A percentile compares a stretch with the other conserved stretches of the same genome.
Conservation (phyloP, 2,797 vertebrate species). For the Phoxinus dragarum region DNA sequence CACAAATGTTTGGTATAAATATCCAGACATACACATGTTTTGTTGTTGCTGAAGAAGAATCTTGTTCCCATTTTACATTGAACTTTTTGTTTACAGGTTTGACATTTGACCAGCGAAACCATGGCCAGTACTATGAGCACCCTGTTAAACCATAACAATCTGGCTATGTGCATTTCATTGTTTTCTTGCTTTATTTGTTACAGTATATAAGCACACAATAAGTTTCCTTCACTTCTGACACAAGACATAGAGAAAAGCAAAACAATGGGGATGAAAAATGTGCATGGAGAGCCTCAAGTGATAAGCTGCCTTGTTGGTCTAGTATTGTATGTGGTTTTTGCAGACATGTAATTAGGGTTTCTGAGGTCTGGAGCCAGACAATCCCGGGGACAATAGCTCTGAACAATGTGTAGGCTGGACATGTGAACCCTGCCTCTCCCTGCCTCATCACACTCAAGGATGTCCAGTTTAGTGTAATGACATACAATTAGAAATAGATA, state of each 20-base stretch:
- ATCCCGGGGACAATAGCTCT: slow-evolving; percentile 70
- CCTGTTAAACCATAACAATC: slow-evolving; percentile 44
- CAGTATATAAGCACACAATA: slow-evolving; percentile 49
- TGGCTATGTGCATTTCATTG: slow-evolving; percentile 47
- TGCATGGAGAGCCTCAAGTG: slow-evolving; percentile 54
- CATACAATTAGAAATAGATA: slow-evolving; percentile 65
- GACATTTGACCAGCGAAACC: slow-evolving; percentile 24
- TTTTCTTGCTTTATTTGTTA: slow-evolving; percentile 57
- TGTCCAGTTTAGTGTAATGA: slow-evolving; percentile 61
- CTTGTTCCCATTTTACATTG: slow-evolving; percentile 14
- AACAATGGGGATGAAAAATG: slow-evolving; percentile 55
- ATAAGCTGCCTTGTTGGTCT: slow-evolving; percentile 61
- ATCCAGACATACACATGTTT: neutral
- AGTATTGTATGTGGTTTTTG: slow-evolving; percentile 73
- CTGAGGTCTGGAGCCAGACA: slow-evolving; percentile 76
- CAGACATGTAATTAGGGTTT: slow-evolving; percentile 79
- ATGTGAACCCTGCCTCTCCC: slow-evolving; percentile 58
- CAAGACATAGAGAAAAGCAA: slow-evolving; percentile 54
- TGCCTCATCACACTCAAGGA: slow-evolving; percentile 55
- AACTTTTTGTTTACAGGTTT: slow-evolving; percentile 23
- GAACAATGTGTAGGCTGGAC: slow-evolving; percentile 70
- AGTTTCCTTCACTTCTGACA: slow-evolving; percentile 56
- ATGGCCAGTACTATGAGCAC: slow-evolving; percentile 14
- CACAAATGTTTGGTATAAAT: neutral
- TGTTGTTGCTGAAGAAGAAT: neutral